These are phyloP conservation scores for Psix sp. DNA, from an alignment of 1,140 invertebrate genomes.

Conservation along the genomic window DNA sequence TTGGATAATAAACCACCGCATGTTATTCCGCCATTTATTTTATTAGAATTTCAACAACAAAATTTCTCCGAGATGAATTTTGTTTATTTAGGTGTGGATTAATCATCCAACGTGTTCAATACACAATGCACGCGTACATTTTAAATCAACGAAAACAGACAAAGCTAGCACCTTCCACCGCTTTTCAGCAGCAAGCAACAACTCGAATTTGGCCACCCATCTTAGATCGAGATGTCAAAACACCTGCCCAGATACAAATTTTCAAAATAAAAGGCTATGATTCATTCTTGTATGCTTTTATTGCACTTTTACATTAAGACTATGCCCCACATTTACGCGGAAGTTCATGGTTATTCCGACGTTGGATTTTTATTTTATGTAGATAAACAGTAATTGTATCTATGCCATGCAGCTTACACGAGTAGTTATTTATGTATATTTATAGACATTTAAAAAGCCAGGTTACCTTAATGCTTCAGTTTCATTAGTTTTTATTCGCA, in stretches of 20 bases:
- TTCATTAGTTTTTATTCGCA: background rate
- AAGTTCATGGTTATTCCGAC: constrained; percentile 18
- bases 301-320: background rate
- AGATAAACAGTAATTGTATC: constrained; percentile 41
- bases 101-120: constrained; percentile 41
- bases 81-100: constrained; percentile 11
- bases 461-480: background rate
- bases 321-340: constrained; percentile 3
- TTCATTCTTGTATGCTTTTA: too few relatives aligned
- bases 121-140: constrained; percentile 27
- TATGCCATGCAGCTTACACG: constrained; percentile 49
- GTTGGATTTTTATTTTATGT: constrained; percentile 32
- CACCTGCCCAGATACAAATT: constrained; percentile 15
- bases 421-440: constrained; percentile 26
- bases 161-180: constrained; percentile 36
- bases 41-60: constrained; percentile 13
- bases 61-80: constrained; percentile 22
- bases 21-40: constrained; percentile 30
- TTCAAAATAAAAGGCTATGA: constrained; percentile 28
- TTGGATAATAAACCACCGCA: constrained; percentile 42
- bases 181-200: constrained; percentile 41
- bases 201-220: constrained; percentile 16
- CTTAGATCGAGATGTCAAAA: constrained; percentile 16
- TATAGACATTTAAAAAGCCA: background rate
- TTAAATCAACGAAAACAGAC: constrained; percentile 39